Base-by-base conservation (phyloP, 2,113 vertebrate genomes). In the Xenopus borealis region DNA sequence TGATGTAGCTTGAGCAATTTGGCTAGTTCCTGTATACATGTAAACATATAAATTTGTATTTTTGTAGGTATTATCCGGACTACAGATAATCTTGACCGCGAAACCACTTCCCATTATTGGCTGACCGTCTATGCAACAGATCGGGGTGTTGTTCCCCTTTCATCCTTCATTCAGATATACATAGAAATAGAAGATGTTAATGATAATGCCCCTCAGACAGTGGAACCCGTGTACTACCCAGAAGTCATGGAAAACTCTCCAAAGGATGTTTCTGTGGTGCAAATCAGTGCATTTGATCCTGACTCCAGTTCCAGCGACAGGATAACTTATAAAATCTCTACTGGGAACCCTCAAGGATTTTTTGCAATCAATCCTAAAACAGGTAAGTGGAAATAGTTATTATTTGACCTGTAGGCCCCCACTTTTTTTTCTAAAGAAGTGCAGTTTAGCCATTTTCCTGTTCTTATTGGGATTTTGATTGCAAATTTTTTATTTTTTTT, bases 321-420 rank as follows among this genome's bases (percentile, higher is more conserved):
- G 78, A 85, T 99, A 78, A 88, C 82, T 3, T 99, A 95, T 86
- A 95, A 81, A 87, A 98, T 99, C 88, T 94, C 95, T 68, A 98
- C 96, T 59, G 97, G 97, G 75, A 99, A 99, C 84, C 97, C 97
- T 0, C 97, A 99, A 79, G 97, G 97, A n/a, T 99, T 99, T 88
- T 98, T 99, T 55, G 79, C 87, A 72, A 93, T 99, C 62, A 94
- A 96, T 75, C 78, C 89, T 65, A 95, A 90, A 87, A 96, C 94
- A 79, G 96, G 97, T 98, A 87, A 82, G 92, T 12, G 12, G 64
- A 69, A 65, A 64, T 69, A 33, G 0, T 72, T 57, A n/a, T 1
- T 10, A 10, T 1, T 0, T 66, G 14, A 18, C 4, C 40, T 13
- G 10, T 27, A 46, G 45, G 45, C 17, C 11, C 19, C 23, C 17